Base-by-base conservation (phyloP, 2,888 invertebrate species). In the Neoitamus cyanurus region DNA sequence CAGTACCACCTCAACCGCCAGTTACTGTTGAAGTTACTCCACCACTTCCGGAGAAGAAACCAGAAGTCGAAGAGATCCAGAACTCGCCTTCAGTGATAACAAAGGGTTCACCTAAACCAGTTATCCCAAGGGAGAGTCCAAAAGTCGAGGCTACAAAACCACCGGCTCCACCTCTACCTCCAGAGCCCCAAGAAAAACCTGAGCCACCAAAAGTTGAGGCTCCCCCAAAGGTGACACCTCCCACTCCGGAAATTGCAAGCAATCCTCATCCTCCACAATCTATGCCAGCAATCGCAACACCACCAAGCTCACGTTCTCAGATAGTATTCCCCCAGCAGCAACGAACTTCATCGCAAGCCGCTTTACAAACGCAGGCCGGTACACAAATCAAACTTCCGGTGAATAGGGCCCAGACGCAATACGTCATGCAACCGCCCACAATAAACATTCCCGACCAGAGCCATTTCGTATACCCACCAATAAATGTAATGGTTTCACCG, bases 361-460 rank as follows among this genome's bases (percentile, higher is more conserved):
- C 85, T 13, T 83, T 83, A 36, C 85, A 75, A 15, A 83, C 85
- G 13, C 20, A 72, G 7, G 82, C 80, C 20, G 75, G 75, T 11
- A 13, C 85, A 48, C 58, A 92, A 91, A 88, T 92, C 92, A 86
- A 90, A 91, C 85, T 91, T 91, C 85, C 90, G 92, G 85, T 90
- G 90, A 80, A 58, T 31, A 80, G 78, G 34, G 20, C 84, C 6
- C 58, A 68, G 36, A 37, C 91, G 88, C 91, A 92, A 84, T 91
- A 88, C 7, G 93, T 92, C 86, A 92, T 94, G 90, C 94, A 94
- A 88, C 93, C 94, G 13, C 93, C 95, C 3, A 94, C 94, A 0
- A 94, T 94, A 15, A 94, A 94, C 87, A 93, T 94, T 87, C 94
- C 95, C 13, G 94, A 94, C 68, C 91, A 92, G 80, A 87, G 88